Evolutionary conservation across 2,797 vertebrate species (phyloP), one percentile per base, ranked within the genome.

Genomic region (Emys orbicularis): DNA sequence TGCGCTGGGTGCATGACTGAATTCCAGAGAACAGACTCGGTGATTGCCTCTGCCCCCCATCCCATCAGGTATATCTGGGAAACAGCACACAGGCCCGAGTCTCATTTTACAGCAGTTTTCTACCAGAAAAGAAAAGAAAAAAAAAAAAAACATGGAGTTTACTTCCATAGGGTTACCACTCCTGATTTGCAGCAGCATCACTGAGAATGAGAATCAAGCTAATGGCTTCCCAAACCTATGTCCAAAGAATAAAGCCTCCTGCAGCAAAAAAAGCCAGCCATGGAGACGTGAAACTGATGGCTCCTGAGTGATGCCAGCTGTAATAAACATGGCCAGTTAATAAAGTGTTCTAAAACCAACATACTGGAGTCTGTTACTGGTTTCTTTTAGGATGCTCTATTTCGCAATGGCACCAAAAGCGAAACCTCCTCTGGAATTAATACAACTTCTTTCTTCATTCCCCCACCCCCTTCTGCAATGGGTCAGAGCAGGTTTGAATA

Each of bases 381-480:
- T 1, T 31, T 18, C 80, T 7, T 53, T 37, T 9, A 19, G 31
- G 76, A 49, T 23, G 1, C 6, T 25, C 53, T 27, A 8, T 27
- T 65, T 50, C 21, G 49, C 50, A 34, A 34, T 41, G 11, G 25
- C n/a, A n/a, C 34, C 12, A 29, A 16, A 3, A 16, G 68, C 5
- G 44, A 81, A 49, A 74, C 19, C 31, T 72, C 1, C 3, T 52
- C 16, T 4, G 16, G 34, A 57, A 76, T 76, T 76, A 37, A 74
- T 74, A 23, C 12, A 41, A 23, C 12, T 15, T 41, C 50, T 27
- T 0, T 1, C 12, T 6, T 31, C 1, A 7, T 3, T 31, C 44
- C 37, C 0, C 61, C 34, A 65, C 29, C 82, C 6, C 6, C 16
- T n/a, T 68, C 61, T n/a, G 34, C 61, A 68, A 68, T 18, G 8